Base-by-base conservation (phyloP, 2,797 vertebrate genomes). In the Mormyrops boulengeri region DNA sequence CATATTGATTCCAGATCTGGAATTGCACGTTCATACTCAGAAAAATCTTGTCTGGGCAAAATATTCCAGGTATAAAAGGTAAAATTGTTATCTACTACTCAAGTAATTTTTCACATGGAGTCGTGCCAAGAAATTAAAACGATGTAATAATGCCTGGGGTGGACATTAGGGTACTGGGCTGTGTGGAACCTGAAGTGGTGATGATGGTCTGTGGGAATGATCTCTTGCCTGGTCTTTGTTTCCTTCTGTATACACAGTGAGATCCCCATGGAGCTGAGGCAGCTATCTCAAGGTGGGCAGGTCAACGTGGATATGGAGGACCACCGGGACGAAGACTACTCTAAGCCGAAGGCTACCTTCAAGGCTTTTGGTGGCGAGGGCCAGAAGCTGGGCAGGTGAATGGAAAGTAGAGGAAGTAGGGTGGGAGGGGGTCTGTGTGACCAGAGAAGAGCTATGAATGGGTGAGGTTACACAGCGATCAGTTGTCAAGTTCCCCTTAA, bases 281-380 rank as follows among this genome's bases (percentile, higher is more conserved):
- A 98, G 94, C 94, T 98, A 62, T 96, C 97, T 0, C 96, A 97
- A 0, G 98, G 99, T 0, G 98, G 98, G 0, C 98, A 99, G 90
- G 99, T 99, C 85, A 99, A 99, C 92, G 93, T 99, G 90, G 99
- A 99, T 91, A 98, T 99, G 98, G 98, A 99, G 92, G 99, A 99
- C 95, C 99, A 99, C 93, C 95, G 99, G 2, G 99, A 99, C 0
- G 98, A 99, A 93, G 98, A 99, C 60, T 99, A 98, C 19, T 90
- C 93, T 92, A 99, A 97, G 93, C 96, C 97, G 55, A 99, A 95
- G 93, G 0, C 92, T 88, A 91, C 95, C 90, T 99, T 99, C 94
- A 97, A 88, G 93, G 99, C 98, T 87, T 99, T 99, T 91, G 96
- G 95, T 88, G 99, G 99, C 55, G 98, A 99, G 94, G 98, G 98